These are phyloP conservation scores for Drosophila kohkoa DNA, from an alignment of 1,140 invertebrate species.

Conservation along the genomic window DNA sequence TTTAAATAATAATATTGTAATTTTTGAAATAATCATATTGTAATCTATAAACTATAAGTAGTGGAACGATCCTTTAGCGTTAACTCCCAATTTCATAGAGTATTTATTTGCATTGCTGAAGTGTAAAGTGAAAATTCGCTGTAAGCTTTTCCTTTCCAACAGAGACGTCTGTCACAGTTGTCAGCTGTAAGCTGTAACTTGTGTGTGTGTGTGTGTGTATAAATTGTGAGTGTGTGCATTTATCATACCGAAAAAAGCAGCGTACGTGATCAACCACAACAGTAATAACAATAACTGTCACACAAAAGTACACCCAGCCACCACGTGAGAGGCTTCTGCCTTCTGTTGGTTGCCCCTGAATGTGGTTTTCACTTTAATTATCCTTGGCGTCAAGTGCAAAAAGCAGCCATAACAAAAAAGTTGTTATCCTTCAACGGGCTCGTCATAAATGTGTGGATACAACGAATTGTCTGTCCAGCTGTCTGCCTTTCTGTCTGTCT, in stretches of 20 bases:
- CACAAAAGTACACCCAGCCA: conserved; percentile 19
- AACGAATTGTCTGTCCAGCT: conserved; percentile 29
- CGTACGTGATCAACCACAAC: conserved; percentile 29
- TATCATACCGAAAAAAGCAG: conserved; percentile 15
- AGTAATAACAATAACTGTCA: conserved; percentile 33
- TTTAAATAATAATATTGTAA: no score
- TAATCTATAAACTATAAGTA: no score
- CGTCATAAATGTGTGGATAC: conserved; percentile 43
- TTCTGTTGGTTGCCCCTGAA: conserved; percentile 35
- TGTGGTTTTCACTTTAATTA: conserved; percentile 74
- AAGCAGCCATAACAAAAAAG: conserved; percentile 51
- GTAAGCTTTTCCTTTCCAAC: conserved; percentile 4
- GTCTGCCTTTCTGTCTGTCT: conserved; percentile 28
- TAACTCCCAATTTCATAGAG: not conserved
- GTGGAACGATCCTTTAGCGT: not conserved
- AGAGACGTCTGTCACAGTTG: conserved; percentile 8
- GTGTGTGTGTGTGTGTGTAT: not conserved
- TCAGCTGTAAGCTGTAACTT: conserved; percentile 5
- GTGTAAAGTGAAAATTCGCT: conserved; percentile 6
- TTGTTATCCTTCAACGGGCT: conserved; percentile 36
- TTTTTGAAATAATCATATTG: no score
- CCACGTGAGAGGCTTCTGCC: conserved; percentile 15
- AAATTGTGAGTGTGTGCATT: conserved; percentile 14
- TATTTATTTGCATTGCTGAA: not conserved
- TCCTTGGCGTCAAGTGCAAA: conserved; percentile 74